Percentiles rank a stretch among this genome's conserved stretches.
These are phyloP conservation scores for Lacanobia wlatinum DNA, from an alignment of 2,888 invertebrate species.

Conservation along the genomic window DNA sequence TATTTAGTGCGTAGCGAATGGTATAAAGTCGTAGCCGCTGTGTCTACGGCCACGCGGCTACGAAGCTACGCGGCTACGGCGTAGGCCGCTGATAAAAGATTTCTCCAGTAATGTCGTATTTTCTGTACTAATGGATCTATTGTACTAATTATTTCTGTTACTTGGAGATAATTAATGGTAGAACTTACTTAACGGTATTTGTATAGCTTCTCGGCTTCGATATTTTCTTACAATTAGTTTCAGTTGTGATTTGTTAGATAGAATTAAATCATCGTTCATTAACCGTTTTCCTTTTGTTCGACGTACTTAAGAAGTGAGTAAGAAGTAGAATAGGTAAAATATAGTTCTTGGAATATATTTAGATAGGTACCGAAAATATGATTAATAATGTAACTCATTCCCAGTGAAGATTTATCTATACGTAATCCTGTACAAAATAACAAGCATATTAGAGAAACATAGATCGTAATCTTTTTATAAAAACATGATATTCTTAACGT, in stretches of 20 bases:
- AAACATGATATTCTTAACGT: not conserved
- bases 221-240: conserved; percentile 6
- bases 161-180: conserved; percentile 41
- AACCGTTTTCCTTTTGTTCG: not conserved
- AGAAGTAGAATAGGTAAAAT: not conserved
- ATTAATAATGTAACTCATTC: too few relatives aligned
- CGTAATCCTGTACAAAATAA: not conserved
- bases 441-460: not conserved
- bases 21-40: conserved; percentile 57
- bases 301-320: not conserved
- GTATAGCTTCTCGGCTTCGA: conserved; percentile 7
- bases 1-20: conserved; percentile 61
- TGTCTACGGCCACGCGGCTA: conserved; percentile 53
- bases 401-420: not conserved
- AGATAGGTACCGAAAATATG: too few relatives aligned
- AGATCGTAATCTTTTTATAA: conserved; percentile 1
- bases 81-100: conserved; percentile 35
- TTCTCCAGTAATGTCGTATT: conserved; percentile 31
- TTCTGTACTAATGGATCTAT: conserved; percentile 52
- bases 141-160: conserved; percentile 47
- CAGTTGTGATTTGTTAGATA: not conserved
- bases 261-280: not conserved
- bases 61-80: conserved; percentile 55
- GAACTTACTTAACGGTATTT: conserved; percentile 35
- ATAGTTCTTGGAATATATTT: too few relatives aligned